These are phyloP conservation scores for Solea senegalensis DNA, from an alignment of 2,113 vertebrate species.

Conservation along the genomic window DNA sequence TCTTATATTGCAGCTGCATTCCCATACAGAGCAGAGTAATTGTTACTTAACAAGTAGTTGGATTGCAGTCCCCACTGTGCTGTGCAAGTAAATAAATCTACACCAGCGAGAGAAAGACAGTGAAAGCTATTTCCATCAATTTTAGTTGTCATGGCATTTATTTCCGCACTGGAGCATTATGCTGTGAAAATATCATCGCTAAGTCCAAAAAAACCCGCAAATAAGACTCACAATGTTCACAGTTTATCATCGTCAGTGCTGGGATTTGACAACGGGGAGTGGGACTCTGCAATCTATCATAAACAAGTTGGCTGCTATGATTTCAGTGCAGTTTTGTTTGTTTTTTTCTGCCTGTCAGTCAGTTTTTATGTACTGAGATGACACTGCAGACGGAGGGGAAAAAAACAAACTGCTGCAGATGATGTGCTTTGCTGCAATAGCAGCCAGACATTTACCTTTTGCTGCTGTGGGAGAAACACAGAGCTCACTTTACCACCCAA, in stretches of 20 bases:
- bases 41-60: slow-evolving; percentile 64
- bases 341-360: slow-evolving; percentile 34
- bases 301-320: slow-evolving; percentile 36
- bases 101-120: slow-evolving; percentile 16
- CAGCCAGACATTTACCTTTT: slow-evolving; percentile 28
- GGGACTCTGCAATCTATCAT: slow-evolving; percentile 46
- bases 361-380: slow-evolving; percentile 3
- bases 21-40: slow-evolving; percentile 41
- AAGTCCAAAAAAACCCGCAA: slow-evolving; percentile 35
- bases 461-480: slow-evolving; percentile 43
- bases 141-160: slow-evolving; percentile 68
- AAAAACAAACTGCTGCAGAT: neutral
- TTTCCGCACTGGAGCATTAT: slow-evolving; percentile 53
- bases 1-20: slow-evolving; percentile 32
- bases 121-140: slow-evolving; percentile 56
- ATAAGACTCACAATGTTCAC: slow-evolving; percentile 47
- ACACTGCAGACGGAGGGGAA: slow-evolving; percentile 1
- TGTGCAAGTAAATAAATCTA: slow-evolving; percentile 56
- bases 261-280: slow-evolving; percentile 48
- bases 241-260: slow-evolving; percentile 58
- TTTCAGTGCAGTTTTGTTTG: slow-evolving; percentile 18
- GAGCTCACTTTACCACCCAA: slow-evolving; percentile 68
- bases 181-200: slow-evolving; percentile 54
- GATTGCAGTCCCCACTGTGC: slow-evolving; percentile 26
- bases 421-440: slow-evolving; percentile 27